These are phyloP conservation scores for Himalopsyche kuldschensis DNA, from an alignment of 2,888 invertebrate species.

Conservation along the genomic window DNA sequence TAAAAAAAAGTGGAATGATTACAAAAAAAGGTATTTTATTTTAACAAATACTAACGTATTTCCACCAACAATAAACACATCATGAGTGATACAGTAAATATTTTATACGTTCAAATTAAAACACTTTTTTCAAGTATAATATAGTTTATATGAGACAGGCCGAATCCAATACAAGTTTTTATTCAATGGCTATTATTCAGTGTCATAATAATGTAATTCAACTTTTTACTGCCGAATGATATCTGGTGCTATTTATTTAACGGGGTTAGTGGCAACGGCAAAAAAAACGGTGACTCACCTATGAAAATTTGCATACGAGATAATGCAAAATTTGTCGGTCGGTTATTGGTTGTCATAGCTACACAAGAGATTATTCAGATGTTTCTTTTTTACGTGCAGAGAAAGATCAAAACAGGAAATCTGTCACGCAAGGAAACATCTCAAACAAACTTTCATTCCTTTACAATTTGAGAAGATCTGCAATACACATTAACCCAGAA, in stretches of 20 bases:
- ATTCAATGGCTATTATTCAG: neutral
- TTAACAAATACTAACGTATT: no score
- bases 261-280: neutral
- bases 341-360: neutral
- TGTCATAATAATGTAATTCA: neutral
- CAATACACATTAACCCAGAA: no score
- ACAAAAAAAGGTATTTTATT: no score
- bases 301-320: neutral
- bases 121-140: neutral
- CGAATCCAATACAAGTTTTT: neutral
- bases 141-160: neutral
- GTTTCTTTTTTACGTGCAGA: neutral
- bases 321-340: neutral
- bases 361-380: no score
- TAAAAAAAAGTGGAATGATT: no score
- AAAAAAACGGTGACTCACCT: neutral
- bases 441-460: neutral
- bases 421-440: neutral
- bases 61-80: no score
- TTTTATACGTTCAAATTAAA: no score
- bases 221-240: neutral
- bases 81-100: no score
- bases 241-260: neutral
- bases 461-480: neutral
- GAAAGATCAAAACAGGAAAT: neutral